phyloP scores from a whole-genome alignment of 2,888 invertebrate species.

The Microctonus aethiopoides region DNA sequence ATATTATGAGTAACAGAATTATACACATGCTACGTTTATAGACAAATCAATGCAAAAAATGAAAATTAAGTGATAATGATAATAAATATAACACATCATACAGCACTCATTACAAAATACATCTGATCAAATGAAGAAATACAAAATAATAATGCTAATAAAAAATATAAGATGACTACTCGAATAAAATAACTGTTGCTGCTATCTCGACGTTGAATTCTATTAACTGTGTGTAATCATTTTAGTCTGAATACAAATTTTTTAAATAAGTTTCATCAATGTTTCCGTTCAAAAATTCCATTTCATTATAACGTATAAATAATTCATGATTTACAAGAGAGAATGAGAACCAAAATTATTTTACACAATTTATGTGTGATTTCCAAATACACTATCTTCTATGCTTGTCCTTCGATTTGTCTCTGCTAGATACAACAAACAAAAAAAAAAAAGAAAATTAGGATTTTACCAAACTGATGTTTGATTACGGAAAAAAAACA shows the following conservation, averaged over 20 bases:
- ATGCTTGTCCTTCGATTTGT: slow-evolving; percentile 64
- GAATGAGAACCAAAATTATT: slow-evolving; percentile 19
- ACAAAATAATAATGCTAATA: slow-evolving; percentile 5
- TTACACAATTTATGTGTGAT: slow-evolving; percentile 19
- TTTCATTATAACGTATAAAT: background rate
- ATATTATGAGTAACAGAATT: slow-evolving; percentile 29
- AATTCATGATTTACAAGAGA: slow-evolving; percentile 7
- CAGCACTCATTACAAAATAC: background rate
- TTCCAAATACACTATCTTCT: slow-evolving; percentile 59
- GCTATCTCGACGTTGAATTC: background rate
- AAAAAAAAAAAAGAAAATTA: slow-evolving; percentile 46
- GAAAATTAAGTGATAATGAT: slow-evolving; percentile 8
- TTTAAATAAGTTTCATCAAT: background rate
- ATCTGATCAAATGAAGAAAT: background rate
- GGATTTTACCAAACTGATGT: slow-evolving; percentile 40
- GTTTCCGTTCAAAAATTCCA: background rate
- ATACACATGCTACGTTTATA: slow-evolving; percentile 42
- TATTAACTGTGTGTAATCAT: background rate
- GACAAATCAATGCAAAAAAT: slow-evolving; percentile 1
- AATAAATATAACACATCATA: background rate
- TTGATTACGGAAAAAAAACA: slow-evolving; percentile 39
- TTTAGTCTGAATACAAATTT: background rate
- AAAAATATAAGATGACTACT: background rate
- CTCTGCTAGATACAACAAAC: slow-evolving; percentile 61
- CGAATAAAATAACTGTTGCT: background rate